Base-by-base conservation (phyloP, 1,140 invertebrate genomes). In the Drosophila subpulchrella region DNA sequence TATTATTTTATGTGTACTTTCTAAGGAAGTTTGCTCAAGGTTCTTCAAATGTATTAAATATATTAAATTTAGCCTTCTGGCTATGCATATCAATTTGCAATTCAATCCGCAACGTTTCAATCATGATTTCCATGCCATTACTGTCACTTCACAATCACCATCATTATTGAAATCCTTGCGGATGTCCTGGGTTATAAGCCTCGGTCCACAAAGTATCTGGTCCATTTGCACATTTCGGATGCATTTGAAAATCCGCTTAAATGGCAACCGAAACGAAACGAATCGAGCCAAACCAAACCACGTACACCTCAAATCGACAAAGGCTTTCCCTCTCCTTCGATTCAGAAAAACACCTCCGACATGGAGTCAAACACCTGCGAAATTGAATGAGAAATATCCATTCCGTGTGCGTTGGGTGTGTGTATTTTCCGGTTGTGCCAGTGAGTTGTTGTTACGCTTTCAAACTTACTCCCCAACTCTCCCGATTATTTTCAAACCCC, bases 361-460 rank as follows among this genome's bases (percentile, higher is more conserved):
- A 58, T 47, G 58, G 79, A 75, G 42, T 85, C 71, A 88, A 86
- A 78, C 84, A 79, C 73, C 84, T 89, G 83, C 83, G 57, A 89
- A 88, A 88, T 88, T 89, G 84, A 88, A 89, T 83, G 79, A 60
- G 80, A 89, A 88, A 80, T 80, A 80, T 80, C 79, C 84, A 88
- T 86, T 86, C 84, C 12, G 73, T 67, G 77, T 67, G 74, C 36
- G 56, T 48, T 75, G 62, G 39, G 27, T 44, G 24, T 56, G 11
- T 59, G 27, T 27, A 27, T 47, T 59, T 47, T 7, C 15, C 13
- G 42, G 32, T 20, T 20, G 38, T 48, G 32, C 12, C 34, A 20
- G 27, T 15, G 59, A 38, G 63, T 61, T 66, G 62, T 68, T 68
- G 58, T 57, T 57, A 30, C 51, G 65, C 42, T 67, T 42, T 71